Conservation (phyloP, 2,888 invertebrate genomes). For the Halictus ligatus region DNA sequence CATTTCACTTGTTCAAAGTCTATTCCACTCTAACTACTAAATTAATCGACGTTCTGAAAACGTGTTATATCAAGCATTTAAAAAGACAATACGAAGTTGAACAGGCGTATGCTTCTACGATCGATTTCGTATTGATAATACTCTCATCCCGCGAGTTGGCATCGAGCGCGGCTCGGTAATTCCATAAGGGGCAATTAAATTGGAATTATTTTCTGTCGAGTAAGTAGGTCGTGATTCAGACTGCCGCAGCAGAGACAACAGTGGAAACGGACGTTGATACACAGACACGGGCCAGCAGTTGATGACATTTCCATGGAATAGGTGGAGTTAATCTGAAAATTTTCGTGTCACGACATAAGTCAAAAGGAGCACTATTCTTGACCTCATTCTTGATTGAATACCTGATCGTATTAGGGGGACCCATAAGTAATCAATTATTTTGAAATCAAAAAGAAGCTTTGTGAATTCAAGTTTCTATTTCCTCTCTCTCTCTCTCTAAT, state of each 20-base stretch:
- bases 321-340: not conserved
- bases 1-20: not conserved
- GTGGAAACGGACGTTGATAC: not conserved
- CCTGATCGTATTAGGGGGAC: too few relatives aligned
- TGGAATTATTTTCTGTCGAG: constrained; percentile 22
- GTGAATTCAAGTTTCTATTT: too few relatives aligned
- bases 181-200: constrained; percentile 16
- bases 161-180: not conserved
- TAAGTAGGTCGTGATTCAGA: constrained; percentile 20
- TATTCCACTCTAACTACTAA: not conserved
- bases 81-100: not conserved
- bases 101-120: not conserved
- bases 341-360: not conserved
- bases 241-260: not conserved
- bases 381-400: not conserved
- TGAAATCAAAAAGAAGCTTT: too few relatives aligned
- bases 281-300: not conserved
- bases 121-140: not conserved
- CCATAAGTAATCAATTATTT: too few relatives aligned
- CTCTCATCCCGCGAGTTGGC: not conserved
- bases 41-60: not conserved
- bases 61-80: not conserved
- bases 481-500: too few relatives aligned
- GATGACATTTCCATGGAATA: constrained; percentile 18
- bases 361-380: not conserved